Evolutionary conservation across 2,797 vertebrate species (phyloP).

Genomic region (Picus viridis): DNA sequence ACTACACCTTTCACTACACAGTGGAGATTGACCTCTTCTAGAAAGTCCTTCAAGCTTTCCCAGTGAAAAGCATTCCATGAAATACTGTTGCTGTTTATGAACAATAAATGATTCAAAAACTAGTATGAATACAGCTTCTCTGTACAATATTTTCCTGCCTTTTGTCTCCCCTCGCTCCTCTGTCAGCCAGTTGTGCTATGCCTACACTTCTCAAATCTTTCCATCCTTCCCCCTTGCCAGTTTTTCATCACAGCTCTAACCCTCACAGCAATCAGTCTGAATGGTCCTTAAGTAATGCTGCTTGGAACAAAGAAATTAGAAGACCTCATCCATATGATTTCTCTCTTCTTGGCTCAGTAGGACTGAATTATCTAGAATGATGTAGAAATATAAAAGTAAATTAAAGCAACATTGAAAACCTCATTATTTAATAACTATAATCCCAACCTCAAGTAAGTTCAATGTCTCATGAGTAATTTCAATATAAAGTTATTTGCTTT

Average conservation of each 20-base stretch:
- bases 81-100: not conserved
- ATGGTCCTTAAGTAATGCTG: not conserved
- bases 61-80: not conserved
- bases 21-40: not conserved
- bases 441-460: not conserved
- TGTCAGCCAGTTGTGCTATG: not conserved
- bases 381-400: not conserved
- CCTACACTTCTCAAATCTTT: not conserved
- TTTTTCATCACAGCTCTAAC: conserved; percentile 2
- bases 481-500: conserved; percentile 7
- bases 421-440: conserved; percentile 40
- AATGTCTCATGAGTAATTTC: not conserved
- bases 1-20: not conserved
- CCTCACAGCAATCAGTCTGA: not conserved
- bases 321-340: not conserved
- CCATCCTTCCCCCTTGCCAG: not conserved
- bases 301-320: not conserved
- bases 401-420: conserved; percentile 6
- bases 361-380: not conserved
- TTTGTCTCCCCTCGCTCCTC: not conserved
- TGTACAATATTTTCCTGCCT: not conserved
- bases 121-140: not conserved
- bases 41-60: conserved; percentile 3
- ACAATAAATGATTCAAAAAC: not conserved
- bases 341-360: not conserved